Conservation (phyloP, 2,888 invertebrate species). For the Thumatha senex region DNA sequence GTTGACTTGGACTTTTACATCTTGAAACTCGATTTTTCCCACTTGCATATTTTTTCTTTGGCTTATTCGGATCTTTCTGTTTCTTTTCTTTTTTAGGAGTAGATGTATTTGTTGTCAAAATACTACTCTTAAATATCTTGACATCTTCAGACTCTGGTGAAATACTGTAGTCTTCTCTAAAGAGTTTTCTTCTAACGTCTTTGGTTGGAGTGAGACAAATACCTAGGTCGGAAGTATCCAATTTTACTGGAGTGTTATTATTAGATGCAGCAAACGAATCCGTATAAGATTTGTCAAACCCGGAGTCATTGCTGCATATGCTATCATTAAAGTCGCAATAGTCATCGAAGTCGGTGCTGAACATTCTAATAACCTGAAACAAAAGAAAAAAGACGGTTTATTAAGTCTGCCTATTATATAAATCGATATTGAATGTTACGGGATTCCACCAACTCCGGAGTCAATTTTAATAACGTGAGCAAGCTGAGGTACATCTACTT, state of each 20-base stretch:
- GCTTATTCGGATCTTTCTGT: constrained; percentile 75
- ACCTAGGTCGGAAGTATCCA: constrained; percentile 58
- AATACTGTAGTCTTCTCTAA: constrained; percentile 62
- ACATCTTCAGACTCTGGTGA: constrained; percentile 51
- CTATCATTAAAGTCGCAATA: constrained; percentile 79
- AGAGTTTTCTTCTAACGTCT: constrained; percentile 71
- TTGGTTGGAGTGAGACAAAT: constrained; percentile 65
- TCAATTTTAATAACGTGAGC: too few relatives aligned
- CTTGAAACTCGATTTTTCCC: constrained; percentile 88
- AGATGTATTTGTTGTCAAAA: constrained; percentile 74
- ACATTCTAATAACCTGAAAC: constrained; percentile 58
- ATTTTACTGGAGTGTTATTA: constrained; percentile 61
- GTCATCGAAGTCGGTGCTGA: constrained; percentile 68
- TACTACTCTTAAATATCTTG: constrained; percentile 54
- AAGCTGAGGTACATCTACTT: too few relatives aligned
- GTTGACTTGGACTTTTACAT: constrained; percentile 90
- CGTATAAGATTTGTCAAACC: constrained; percentile 85
- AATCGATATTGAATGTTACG: too few relatives aligned
- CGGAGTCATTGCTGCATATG: constrained; percentile 89
- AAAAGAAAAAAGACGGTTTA: not conserved
- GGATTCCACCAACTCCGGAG: too few relatives aligned
- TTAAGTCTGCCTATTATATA: too few relatives aligned
- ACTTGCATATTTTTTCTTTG: constrained; percentile 88
- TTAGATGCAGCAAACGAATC: constrained; percentile 51
- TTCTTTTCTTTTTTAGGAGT: constrained; percentile 83